Evolutionary conservation across 1,140 invertebrate species (phyloP), one percentile per base, ranked within the genome.

Genomic region (Bombus vancouverensis): DNA sequence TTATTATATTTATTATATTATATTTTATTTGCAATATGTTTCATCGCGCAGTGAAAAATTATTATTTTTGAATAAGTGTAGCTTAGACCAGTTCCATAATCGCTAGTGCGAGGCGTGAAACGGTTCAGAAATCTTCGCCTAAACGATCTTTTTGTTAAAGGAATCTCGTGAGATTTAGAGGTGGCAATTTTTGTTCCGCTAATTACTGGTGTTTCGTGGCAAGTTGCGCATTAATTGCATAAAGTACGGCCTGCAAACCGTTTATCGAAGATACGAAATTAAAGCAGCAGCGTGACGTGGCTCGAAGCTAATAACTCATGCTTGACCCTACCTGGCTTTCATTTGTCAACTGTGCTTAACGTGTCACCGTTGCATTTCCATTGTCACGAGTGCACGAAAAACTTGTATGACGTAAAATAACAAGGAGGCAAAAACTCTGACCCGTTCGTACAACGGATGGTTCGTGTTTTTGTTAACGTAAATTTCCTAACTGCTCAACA

Each of bases 251-350:
- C 22, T 4, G 10, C 25, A 18, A 4, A 80, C 15, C 80, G 80
- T 73, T 81, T 73, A 73, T 73, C 80, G 80, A 81, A 81, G 44
- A 71, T 73, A 34, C 68, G 70, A 80, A 80, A 80, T 80, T 80
- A 80, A 80, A 80, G 65, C 78, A 39, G 78, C 15, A 37, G 32
- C 78, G n/a, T 47, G 78, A 71, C 80, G 80, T 62, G 47, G 32
- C 70, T 28, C 47, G 80, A 59, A 62, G 42, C 70, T 82, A 82
- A 82, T 82, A 82, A 82, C 81, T 74, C 81, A 82, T 44, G 71
- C 57, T 74, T 82, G 81, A 74, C 70, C 81, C 53, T 82, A 65
- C 39, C 39, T 32, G 71, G 32, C 42, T 74, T 82, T 47, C 81
- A 74, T 82, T 82, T 82, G 81, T 75, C 71, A 74, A 44, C 81